Conservation (phyloP, 2,888 invertebrate species). For the Diarsia brunnea region DNA sequence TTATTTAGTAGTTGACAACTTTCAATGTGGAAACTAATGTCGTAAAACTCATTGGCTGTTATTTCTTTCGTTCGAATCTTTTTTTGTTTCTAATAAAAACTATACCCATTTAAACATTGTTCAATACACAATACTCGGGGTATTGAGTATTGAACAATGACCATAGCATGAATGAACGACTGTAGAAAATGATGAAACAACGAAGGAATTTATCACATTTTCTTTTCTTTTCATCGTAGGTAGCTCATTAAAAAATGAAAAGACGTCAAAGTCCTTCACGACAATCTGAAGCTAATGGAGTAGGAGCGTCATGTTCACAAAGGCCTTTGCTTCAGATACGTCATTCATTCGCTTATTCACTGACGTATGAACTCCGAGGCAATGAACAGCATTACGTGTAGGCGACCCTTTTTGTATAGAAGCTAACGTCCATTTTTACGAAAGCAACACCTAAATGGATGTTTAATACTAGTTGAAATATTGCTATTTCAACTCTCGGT, state of each 20-base stretch:
- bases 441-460: neutral
- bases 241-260: conserved; percentile 25
- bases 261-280: neutral
- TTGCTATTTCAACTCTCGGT: neutral
- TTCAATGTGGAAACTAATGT: neutral
- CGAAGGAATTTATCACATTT: conserved; percentile 1
- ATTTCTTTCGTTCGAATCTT: neutral
- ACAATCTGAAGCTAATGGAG: conserved; percentile 17
- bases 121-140: no score
- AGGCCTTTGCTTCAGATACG: conserved; percentile 14
- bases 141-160: neutral
- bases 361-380: conserved; percentile 5
- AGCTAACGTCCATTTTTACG: neutral
- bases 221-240: neutral
- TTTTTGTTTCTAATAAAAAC: neutral
- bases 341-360: conserved; percentile 19
- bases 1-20: neutral
- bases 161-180: neutral
- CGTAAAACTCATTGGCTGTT: neutral
- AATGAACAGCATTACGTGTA: conserved; percentile 4
- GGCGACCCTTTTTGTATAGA: conserved; percentile 7
- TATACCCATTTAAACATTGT: neutral
- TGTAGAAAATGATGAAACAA: neutral
- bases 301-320: conserved; percentile 12
- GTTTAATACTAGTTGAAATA: neutral